Base-by-base conservation (phyloP, 1,140 invertebrate genomes). In the Drosophila bipectinata region DNA sequence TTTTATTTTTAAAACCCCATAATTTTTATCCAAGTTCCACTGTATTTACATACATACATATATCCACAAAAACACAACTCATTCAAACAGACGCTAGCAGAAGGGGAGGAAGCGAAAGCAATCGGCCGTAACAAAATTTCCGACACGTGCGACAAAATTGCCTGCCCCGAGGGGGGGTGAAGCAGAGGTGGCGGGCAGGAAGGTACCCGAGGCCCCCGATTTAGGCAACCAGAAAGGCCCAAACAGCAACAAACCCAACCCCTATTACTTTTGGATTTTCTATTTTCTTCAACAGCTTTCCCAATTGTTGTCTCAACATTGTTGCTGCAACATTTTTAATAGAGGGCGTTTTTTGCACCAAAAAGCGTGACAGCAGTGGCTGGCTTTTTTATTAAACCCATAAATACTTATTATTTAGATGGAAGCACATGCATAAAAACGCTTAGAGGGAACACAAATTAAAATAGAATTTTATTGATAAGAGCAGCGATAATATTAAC, bases 91-190 rank as follows among this genome's bases (percentile, higher is more conserved):
- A 57, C 51, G 37, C 57, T 18, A 34, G 26, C 21, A 14, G 28
- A 53, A 51, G 54, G 53, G 39, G 74, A 75, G 62, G 62, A 58
- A 61, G 75, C 45, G 53, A 88, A 88, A 77, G 83, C 83, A 88
- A 89, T 88, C 83, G 84, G 72, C 79, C 79, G 84, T 88, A 88
- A 88, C 83, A 79, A 88, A 83, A 88, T 88, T 88, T 88, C 72
- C 84, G 79, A 89, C 83, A 88, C 83, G 83, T 88, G 83, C 83
- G 83, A 88, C 83, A 88, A 83, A 87, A 83, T 82, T 85, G 73
- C 71, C 72, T 61, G 39, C 34, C 39, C 59, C 24, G 30, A 47
- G 75, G 74, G 58, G 49, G 51, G 32, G 12, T 47, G 18, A 37
- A 8, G 30, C 47, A 9, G 18, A 28, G 53, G 44, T 37, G 56